Base-by-base conservation (phyloP, 1,140 invertebrate genomes). In the Orchesella cincta region DNA sequence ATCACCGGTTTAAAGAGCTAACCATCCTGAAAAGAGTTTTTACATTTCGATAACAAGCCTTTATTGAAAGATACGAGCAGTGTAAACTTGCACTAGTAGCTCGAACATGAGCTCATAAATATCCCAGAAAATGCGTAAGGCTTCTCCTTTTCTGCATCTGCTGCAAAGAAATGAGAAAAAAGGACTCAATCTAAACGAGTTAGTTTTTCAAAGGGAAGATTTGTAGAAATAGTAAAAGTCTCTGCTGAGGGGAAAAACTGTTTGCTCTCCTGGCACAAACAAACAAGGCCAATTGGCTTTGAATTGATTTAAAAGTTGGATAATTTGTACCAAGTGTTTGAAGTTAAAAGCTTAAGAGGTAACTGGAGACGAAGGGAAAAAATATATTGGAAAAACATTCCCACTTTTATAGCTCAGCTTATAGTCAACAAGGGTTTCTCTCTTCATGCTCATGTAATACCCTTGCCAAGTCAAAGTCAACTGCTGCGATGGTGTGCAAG, bases 11-110 rank as follows among this genome's bases (percentile, higher is more conserved):
- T 67, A 67, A 1, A 14, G 29, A 31, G n/a, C n/a, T 29, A 67
- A 26, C 31, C 31, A 31, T 67, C 29, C 62, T 46, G 2, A 31
- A 31, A 67, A 31, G 33, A 16, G 31, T 8, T 67, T 29, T 31
- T 29, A 67, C 54, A 23, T 16, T 67, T 33, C 26, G 62, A 33
- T 67, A 67, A 67, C 62, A 67, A 67, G 62, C 26, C 8, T n/a
- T 67, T 67, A 67, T 33, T 67, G 62, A 67, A 67, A 57, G 54
- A 18, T 57, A 57, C 54, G 54, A 26, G 23, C 54, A 57, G 54
- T 57, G n/a, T 20, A 46, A 8, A 12, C 54, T 57, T 57, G 54
- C n/a, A 57, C 12, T 57, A n/a, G 8, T 12, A 57, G 8, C 23
- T 26, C 3, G 54, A n/a, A 46, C 39, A 57, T 3, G 54, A 57